Base-by-base conservation (phyloP, 1,140 invertebrate species). In the Cephus cinctus region DNA sequence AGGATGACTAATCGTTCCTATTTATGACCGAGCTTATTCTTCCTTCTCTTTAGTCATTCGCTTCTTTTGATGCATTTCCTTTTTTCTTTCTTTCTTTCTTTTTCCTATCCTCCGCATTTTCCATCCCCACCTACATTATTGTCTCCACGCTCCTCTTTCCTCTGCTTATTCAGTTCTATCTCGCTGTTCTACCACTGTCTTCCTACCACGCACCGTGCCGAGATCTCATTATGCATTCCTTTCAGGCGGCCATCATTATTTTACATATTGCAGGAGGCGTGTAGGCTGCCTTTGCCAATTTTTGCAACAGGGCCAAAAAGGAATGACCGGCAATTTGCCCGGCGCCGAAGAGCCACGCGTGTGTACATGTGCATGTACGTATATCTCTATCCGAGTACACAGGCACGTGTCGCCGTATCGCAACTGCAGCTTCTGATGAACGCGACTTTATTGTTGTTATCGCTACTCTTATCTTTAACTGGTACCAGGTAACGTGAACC, bases 161-260 rank as follows among this genome's bases (percentile, higher is more conserved):
- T 40, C 21, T 16, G 11, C 15, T 16, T 22, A 5, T 11, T 2
- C 18, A 11, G 21, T 20, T 21, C 5, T 20, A 22, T 40, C 38
- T 19, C 6, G 18, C 4, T 11, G 4, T 21, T 3, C 11, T 12
- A 40, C 25, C 4, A 14, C n/a, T 4, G 32, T n/a, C 12, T 16
- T 35, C 18, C n/a, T 35, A 16, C 4, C 12, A 3, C n/a, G 21
- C 21, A n/a, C 25, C 25, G n/a, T 27, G 25, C 25, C 21, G 27
- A 51, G 56, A 60, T 56, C 56, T 58, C 57, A 65, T 65, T 62
- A 62, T 54, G 45, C 59, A 62, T 65, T 60, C 59, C 56, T 62
- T 65, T 62, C 62, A 57, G 48, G 47, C 53, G 41, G 46, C 47
- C 52, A 55, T 62, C 62, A 58, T 65, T 65, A 64, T 61, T 64